Evolutionary conservation across 2,888 invertebrate genomes (phyloP).

Genomic region (Graphium colonna): DNA sequence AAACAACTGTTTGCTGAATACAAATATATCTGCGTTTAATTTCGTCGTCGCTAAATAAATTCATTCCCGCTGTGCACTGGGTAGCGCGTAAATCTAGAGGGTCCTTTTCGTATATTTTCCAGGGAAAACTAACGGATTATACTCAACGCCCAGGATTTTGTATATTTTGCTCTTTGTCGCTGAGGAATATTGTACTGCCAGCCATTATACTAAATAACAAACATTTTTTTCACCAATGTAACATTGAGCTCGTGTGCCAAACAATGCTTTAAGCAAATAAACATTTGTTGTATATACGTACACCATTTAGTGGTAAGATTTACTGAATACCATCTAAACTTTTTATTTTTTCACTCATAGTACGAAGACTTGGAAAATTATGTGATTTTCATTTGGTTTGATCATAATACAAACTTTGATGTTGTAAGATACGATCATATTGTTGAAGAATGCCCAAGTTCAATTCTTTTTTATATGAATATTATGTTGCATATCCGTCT

Average conservation of each 20-base stretch:
- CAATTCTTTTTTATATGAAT: too few species aligned
- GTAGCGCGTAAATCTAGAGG: conserved; percentile 50
- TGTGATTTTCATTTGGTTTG: too few species aligned
- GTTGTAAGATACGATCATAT: too few species aligned
- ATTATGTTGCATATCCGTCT: too few species aligned
- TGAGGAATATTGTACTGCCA: conserved; percentile 29
- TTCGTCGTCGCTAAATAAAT: conserved; percentile 53
- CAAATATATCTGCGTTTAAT: conserved; percentile 53
- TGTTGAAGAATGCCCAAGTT: too few species aligned
- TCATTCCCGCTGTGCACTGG: conserved; percentile 47
- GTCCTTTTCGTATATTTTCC: conserved; percentile 53
- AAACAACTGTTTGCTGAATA: conserved; percentile 34
- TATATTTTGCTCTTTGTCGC: conserved; percentile 47
- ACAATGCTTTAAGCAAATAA: conserved; percentile 17
- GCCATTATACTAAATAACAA: conserved; percentile 28
- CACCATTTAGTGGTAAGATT: conserved; percentile 2
- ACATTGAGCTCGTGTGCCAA: conserved; percentile 18
- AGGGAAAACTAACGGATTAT: conserved; percentile 51
- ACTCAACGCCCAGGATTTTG: conserved; percentile 41
- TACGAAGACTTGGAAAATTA: too few species aligned
- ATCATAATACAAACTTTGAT: too few species aligned
- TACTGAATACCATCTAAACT: conserved; percentile 5
- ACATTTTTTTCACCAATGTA: conserved; percentile 27
- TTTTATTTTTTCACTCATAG: too few species aligned
- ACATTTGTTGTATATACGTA: conserved; percentile 16